Evolutionary conservation across 2,888 invertebrate genomes (phyloP), one percentile per base, ranked within the genome.

Genomic region (Oligia latruncula): DNA sequence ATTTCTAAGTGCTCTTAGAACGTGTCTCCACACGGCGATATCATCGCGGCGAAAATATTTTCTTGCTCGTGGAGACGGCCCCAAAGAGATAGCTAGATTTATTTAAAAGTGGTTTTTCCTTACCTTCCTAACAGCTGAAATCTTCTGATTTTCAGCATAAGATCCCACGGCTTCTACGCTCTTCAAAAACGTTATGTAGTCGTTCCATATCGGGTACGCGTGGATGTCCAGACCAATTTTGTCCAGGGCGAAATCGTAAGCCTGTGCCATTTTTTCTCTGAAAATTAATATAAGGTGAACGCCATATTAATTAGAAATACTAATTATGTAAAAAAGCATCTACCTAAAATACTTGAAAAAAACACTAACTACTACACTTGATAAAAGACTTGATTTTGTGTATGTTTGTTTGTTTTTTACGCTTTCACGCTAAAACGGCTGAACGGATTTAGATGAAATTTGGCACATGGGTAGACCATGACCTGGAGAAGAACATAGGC

Each of bases 131-230:
- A 99, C 99, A 1, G 99, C 99, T 29, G 99, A 99, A 83, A 99
- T 99, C 95, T 99, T 99, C 96, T 99, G 99, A 95, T 99, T 99
- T 96, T 99, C 99, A 0, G 99, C 99, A 95, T 99, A 99, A 0
- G 99, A 99, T 0, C 99, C 99, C 0, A 99, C 98, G 0, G 99
- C 99, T 88, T 99, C 99, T 0, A 99, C 99, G 72, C 98, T 98
- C 94, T 99, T 99, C 80, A 99, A 96, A 94, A 99, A 99, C 68
- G 98, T 98, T 0, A 99, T 99, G 92, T 99, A 99, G 93, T 99
- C 99, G 91, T 98, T 98, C 99, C 99, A 99, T 83, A 99, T 99
- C 15, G 98, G 98, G 94, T 99, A 99, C 0, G 99, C 99, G 96
- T 99, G 99, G 89, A 99, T 98, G 93, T 99, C 99, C 98, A 99